These are phyloP conservation scores for Natrix natrix DNA, from an alignment of 2,797 vertebrate species.

Conservation along the genomic window DNA sequence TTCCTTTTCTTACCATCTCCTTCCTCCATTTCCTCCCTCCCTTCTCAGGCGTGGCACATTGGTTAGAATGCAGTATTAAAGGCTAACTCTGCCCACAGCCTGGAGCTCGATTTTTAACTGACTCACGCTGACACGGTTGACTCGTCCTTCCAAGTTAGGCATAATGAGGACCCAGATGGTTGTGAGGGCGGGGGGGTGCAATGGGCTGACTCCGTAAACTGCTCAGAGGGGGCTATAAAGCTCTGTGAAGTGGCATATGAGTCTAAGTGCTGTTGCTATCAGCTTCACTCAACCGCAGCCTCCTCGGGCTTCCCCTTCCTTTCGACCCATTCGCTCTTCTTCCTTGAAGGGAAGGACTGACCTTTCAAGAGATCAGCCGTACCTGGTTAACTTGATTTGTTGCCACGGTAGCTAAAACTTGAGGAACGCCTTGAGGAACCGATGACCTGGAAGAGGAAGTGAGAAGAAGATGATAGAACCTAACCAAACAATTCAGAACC, in stretches of 20 bases:
- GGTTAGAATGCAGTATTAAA: too few species aligned
- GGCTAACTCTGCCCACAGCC: too few species aligned
- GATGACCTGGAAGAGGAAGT: constrained; percentile 73
- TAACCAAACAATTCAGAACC: neutral
- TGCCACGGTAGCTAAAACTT: constrained; percentile 75
- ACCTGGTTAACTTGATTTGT: constrained; percentile 86
- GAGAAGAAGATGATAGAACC: neutral
- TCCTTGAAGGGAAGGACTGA: neutral
- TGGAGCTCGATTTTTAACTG: too few species aligned
- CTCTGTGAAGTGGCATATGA: neutral
- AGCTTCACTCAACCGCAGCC: neutral
- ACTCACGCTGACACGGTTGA: neutral
- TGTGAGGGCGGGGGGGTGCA: too few species aligned
- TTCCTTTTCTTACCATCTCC: too few species aligned
- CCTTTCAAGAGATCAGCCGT: neutral
- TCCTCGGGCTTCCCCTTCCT: neutral
- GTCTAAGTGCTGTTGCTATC: neutral
- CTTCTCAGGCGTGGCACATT: neutral
- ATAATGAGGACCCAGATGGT: neutral
- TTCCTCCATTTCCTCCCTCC: neutral
- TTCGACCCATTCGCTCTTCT: neutral
- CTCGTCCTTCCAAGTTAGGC: neutral
- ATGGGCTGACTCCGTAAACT: neutral
- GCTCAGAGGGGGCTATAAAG: neutral
- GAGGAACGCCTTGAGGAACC: constrained; percentile 72